Evolutionary conservation across 2,113 vertebrate species (phyloP).

Genomic region (Neoarius graeffei): DNA sequence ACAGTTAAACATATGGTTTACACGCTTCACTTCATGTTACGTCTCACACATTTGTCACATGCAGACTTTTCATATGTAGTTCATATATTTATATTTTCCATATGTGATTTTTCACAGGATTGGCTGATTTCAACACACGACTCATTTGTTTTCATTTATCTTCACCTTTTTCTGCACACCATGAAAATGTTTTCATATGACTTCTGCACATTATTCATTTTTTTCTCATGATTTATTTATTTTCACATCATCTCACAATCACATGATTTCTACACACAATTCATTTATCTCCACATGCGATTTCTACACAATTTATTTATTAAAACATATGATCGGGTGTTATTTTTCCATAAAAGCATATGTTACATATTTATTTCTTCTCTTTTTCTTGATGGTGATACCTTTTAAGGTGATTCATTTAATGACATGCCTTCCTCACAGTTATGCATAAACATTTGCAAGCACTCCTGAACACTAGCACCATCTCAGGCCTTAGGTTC

Average conservation of each 20-base stretch:
- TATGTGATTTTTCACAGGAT: neutral
- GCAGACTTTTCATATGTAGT: neutral
- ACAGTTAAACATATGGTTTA: neutral
- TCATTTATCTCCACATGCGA: neutral
- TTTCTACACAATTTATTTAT: neutral
- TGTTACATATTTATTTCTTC: neutral
- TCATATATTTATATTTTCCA: neutral
- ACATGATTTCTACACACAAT: neutral
- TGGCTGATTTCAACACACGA: neutral
- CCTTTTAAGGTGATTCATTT: neutral
- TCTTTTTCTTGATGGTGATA: neutral
- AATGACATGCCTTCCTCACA: neutral
- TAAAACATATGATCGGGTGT: neutral
- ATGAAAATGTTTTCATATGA: neutral
- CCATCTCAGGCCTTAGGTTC: neutral
- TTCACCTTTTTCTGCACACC: neutral
- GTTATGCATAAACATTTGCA: neutral
- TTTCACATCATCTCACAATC: neutral
- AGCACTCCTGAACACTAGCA: neutral
- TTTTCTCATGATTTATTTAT: neutral
- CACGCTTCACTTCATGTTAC: neutral
- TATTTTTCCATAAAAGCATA: neutral
- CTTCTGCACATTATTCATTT: neutral
- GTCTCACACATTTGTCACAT: neutral
- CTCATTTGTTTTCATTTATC: neutral